Evolutionary conservation across 2,113 vertebrate genomes (phyloP), one percentile per base, ranked within the genome.

Genomic region (Pterophyllum scalare): DNA sequence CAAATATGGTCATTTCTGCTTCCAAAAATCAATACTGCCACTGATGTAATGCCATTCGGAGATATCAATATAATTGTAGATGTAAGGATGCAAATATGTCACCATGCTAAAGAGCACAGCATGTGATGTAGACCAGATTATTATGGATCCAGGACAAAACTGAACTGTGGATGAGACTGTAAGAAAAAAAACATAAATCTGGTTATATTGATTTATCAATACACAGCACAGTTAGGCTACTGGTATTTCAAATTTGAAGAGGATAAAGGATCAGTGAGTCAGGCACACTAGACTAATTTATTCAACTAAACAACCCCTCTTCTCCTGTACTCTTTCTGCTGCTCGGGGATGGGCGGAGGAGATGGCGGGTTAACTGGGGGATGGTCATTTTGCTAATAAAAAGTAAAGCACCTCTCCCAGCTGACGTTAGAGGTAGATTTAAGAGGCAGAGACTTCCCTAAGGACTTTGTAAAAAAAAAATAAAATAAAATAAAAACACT

Each of bases 391-490:
- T 13, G 3, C 3, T 43, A 43, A 14, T 43, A 43, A 13, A 10
- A 40, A 11, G 40, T 43, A 13, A 1, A 46, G 43, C 5, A 46
- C 13, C 43, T 17, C 46, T n/a, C 40, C 24, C 40, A 54, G 26
- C 24, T 72, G 26, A 52, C 14, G 26, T 52, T 0, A 31, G 24
- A 72, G 46, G 26, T 7, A 72, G 28, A 72, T 33, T 72, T 72
- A 19, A 72, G 19, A 33, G 26, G 17, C 20, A 43, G 20, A 31
- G 52, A 72, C 52, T 72, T 72, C 67, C 6, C 11, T 0, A 0
- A n/a, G 46, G 46, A 52, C 43, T 72, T 72, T 28, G 43, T 31
- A 1, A 33, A 33, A 7, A 33, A 33, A 2, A 7, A 33, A 7
- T 2, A 33, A 4, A 1, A 1, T 0, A 46, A 67, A 19, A 54